Base-by-base conservation (phyloP, 2,888 invertebrate species). In the Spodoptera exigua region DNA sequence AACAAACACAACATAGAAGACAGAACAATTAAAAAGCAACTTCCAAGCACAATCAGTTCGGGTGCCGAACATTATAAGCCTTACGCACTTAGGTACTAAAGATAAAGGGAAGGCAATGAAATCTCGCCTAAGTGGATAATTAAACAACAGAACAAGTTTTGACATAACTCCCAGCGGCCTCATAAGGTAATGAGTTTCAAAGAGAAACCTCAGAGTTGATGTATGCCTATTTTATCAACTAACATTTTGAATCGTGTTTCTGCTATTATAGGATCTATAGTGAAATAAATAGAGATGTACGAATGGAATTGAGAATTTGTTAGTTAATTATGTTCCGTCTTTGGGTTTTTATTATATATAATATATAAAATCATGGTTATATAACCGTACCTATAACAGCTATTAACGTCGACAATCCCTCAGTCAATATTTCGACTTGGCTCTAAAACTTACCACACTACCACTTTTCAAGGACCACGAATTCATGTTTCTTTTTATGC, bases 131-230 rank as follows among this genome's bases (percentile, higher is more conserved):
- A 70, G 76, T 72, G 61, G 61, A 64, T 76, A 66, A 72, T 76
- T 68, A 75, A 68, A 64, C 78, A 75, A 72, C 61, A 65, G 53
- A 55, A 58, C 54, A 76, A 76, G 66, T 76, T 76, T 53, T 57
- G 65, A 67, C 62, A 64, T 78, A 64, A 70, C 73, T 76, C 76
- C 76, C 76, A 62, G 52, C 66, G 79, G 76, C 56, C 76, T 72
- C 73, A 61, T 76, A 51, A 76, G 64, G 73, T 78, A 76, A 78
- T 76, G 70, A 78, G 64, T 76, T 78, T 64, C 56, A 45, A 67
- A 70, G 65, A 70, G 69, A 53, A 67, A 60, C 66, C 55, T 62
- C 60, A 59, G 18, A 27, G 53, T 46, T 54, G 51, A 58, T 63
- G 45, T 49, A 43, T 67, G 32, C 18, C 44, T 59, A 45, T 61